Base-by-base conservation (phyloP, 2,888 invertebrate species). In the Andrena chrysosceles region DNA sequence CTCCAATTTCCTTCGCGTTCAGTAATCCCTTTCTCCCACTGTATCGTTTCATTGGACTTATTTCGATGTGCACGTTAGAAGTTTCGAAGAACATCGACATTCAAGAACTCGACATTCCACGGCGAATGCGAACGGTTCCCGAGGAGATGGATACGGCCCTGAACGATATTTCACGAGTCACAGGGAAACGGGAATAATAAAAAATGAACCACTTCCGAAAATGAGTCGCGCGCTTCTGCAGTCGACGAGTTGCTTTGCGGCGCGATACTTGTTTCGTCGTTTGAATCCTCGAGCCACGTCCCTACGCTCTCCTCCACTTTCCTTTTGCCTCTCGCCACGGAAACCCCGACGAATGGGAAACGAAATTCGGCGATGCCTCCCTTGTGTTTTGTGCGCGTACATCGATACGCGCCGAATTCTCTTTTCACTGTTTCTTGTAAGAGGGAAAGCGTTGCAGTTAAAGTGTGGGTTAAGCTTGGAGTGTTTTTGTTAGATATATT, bases 121-220 rank as follows among this genome's bases (percentile, higher is more conserved):
- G 33, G n/a, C 52, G 52, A 35, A 13, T n/a, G 42, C 16, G 10
- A 2, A 8, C 66, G 13, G 52, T 62, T 16, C 54, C 33, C 56
- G 26, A 49, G 8, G 73, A 64, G 13, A 42, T 13, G 62, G 68
- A 79, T 67, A 78, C 59, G 64, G 35, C 70, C 67, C 70, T 54
- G 82, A 78, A 78, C 77, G 70, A 68, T 69, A 66, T 82, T 82
- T 82, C 76, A 49, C 81, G 23, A 74, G 42, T 62, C 66, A 31
- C 62, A 35, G 48, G 64, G 59, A 72, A 56, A 66, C 56, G 48
- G 72, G 75, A 86, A 88, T 85, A 90, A 90, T 89, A 88, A 89
- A 87, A 84, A 90, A 88, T 88, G 88, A 78, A 88, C 87, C 86
- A 91, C 85, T 89, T 89, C 81, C 85, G 85, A 90, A 90, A 90